A percentile compares a stretch with the other conserved stretches of the same genome.
Evolutionary conservation across 2,888 invertebrate species (phyloP).

Genomic region (Micoletzkya japonica): DNA sequence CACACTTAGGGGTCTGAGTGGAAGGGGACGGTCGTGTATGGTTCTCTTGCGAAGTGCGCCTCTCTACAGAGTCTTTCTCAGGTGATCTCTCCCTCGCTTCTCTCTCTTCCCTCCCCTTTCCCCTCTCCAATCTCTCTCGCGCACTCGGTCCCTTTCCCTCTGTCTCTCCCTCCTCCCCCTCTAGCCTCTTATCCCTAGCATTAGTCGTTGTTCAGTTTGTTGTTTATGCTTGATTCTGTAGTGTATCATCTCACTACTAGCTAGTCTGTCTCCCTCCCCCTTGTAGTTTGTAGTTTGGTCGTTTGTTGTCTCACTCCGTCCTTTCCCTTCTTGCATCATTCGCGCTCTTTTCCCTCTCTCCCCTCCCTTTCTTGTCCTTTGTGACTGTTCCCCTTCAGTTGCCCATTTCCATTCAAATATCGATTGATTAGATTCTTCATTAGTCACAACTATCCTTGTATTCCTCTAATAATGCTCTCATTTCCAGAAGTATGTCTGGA

Average conservation of each 20-base stretch:
- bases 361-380: not conserved
- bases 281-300: too few species aligned
- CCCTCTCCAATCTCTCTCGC: constrained; percentile 12
- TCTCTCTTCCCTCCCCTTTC: constrained; percentile 12
- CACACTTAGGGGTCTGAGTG: too few species aligned
- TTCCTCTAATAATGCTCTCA: not conserved
- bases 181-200: not conserved
- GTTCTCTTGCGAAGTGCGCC: not conserved
- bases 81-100: too few species aligned
- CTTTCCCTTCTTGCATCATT: not conserved
- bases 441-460: not conserved
- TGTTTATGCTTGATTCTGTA: not conserved
- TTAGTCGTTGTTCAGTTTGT: not conserved
- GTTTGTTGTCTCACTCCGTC: not conserved
- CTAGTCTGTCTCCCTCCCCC: too few species aligned
- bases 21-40: too few species aligned
- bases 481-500: constrained; percentile 22
- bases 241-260: too few species aligned
- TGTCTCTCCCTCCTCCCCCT: not conserved
- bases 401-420: too few species aligned
- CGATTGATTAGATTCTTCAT: too few species aligned
- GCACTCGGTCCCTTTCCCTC: not conserved
- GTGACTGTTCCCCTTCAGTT: not conserved
- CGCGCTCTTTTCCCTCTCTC: not conserved
- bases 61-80: not conserved